Conservation (phyloP, 2,888 invertebrate species). For the Cloeon dipterum region DNA sequence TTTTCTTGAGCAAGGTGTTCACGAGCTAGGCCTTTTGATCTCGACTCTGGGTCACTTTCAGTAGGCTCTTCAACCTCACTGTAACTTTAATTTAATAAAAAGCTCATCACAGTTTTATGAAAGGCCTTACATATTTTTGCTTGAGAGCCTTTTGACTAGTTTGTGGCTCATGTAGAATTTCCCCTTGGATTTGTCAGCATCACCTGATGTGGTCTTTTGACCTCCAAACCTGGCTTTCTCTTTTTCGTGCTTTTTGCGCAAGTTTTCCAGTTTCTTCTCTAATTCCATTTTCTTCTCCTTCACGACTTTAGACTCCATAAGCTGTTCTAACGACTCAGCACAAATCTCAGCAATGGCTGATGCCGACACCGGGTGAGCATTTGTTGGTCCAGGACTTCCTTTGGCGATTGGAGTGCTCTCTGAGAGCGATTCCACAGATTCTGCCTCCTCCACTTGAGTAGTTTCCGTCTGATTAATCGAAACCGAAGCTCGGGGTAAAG, state of each 20-base stretch:
- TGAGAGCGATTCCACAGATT: too few relatives aligned
- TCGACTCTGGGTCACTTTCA: constrained; percentile 17
- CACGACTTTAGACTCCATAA: constrained; percentile 60
- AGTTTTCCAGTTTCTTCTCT: constrained; percentile 64
- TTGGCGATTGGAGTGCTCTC: too few relatives aligned
- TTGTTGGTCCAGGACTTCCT: too few relatives aligned
- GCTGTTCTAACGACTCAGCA: constrained; percentile 54
- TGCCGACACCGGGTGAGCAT: too few relatives aligned
- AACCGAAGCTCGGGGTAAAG: too few relatives aligned
- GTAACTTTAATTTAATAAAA: constrained; percentile 9
- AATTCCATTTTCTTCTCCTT: constrained; percentile 62
- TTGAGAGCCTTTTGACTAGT: constrained; percentile 50
- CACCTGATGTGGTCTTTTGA: constrained; percentile 31
- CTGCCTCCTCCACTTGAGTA: too few relatives aligned
- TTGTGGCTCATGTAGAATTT: constrained; percentile 53
- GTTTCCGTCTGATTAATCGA: too few relatives aligned
- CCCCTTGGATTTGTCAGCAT: constrained; percentile 35
- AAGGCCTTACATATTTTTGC: constrained; percentile 43
- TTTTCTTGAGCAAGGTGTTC: constrained; percentile 48
- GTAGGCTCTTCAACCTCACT: constrained; percentile 14
- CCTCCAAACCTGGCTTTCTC: constrained; percentile 36
- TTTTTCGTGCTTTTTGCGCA: constrained; percentile 64
- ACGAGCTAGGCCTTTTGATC: constrained; percentile 27
- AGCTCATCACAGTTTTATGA: not conserved
- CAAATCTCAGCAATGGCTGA: constrained; percentile 29